Evolutionary conservation across 2,888 invertebrate species (phyloP).

Genomic region (Gortyna flavago): DNA sequence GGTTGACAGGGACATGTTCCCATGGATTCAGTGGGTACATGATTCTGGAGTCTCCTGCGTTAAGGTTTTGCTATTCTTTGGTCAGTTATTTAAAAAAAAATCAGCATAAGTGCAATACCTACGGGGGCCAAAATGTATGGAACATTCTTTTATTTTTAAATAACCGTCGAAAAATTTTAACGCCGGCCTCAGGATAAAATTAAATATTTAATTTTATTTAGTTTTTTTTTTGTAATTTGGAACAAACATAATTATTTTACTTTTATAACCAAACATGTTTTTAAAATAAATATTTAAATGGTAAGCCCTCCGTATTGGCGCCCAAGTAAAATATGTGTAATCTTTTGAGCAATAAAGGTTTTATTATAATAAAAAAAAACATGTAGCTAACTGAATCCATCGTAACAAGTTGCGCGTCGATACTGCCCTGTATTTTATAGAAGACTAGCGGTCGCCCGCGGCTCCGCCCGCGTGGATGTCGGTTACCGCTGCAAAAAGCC

Average conservation of each 20-base stretch:
- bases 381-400: not conserved
- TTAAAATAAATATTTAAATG: too few relatives aligned
- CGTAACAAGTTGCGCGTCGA: not conserved
- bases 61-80: not conserved
- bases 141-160: not conserved
- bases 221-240: too few relatives aligned
- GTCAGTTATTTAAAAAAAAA: not conserved
- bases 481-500: too few relatives aligned
- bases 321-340: too few relatives aligned
- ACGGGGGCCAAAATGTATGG: not conserved
- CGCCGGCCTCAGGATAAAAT: not conserved
- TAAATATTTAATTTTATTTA: too few relatives aligned
- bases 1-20: not conserved
- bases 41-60: not conserved
- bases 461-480: too few relatives aligned
- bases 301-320: too few relatives aligned
- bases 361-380: too few relatives aligned
- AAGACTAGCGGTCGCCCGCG: too few relatives aligned
- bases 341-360: too few relatives aligned
- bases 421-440: conserved; percentile 8
- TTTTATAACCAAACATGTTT: too few relatives aligned
- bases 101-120: fast-evolving
- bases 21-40: not conserved
- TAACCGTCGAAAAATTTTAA: not conserved
- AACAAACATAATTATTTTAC: too few relatives aligned